Base-by-base conservation (phyloP, 2,888 invertebrate species). In the Timema podura region DNA sequence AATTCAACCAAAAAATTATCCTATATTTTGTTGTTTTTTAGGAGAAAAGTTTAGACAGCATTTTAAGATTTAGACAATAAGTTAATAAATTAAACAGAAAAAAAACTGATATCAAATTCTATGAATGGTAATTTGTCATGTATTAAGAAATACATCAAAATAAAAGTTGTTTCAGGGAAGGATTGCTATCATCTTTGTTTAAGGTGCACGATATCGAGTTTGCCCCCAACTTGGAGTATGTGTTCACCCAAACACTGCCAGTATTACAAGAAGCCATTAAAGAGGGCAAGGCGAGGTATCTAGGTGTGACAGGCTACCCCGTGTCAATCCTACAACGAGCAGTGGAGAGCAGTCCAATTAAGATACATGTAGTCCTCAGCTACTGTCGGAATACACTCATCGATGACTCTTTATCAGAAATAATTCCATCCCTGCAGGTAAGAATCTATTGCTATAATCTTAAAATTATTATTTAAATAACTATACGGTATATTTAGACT, bases 161-260 rank as follows among this genome's bases (percentile, higher is more conserved):
- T 30, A 30, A 30, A 30, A 30, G 1, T 30, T 2, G 30, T 30
- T 30, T 30, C 30, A 30, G 30, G 30, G 1, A 30, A 30, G 30
- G 3, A 2, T 30, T 30, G 30, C 30, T 2, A 30, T 30, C 3
- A 30, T 30, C 3, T 30, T 30, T 30, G 30, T 30, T 30, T 30
- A 30, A 96, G 95, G 87, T 96, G n/a, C 97, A 97, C 78, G 97
- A 98, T 78, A 83, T 93, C 69, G 96, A 96, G 77, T 97, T 95
- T 79, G 92, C 93, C 0, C 87, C 90, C 7, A 88, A 87, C 73
- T 80, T 89, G 30, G 89, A 93, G 59, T 82, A 91, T 10, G 84
- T 98, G 5, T 76, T 96, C 0, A 90, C 91, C 68, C 95, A 97
- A 82, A 95, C 96, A 0, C 80, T 98, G 54, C 96, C 96, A 5